A percentile compares a stretch with the other conserved stretches of the same genome.
These are phyloP conservation scores for Nixonia krombeini DNA, from an alignment of 1,140 invertebrate genomes.

Conservation along the genomic window DNA sequence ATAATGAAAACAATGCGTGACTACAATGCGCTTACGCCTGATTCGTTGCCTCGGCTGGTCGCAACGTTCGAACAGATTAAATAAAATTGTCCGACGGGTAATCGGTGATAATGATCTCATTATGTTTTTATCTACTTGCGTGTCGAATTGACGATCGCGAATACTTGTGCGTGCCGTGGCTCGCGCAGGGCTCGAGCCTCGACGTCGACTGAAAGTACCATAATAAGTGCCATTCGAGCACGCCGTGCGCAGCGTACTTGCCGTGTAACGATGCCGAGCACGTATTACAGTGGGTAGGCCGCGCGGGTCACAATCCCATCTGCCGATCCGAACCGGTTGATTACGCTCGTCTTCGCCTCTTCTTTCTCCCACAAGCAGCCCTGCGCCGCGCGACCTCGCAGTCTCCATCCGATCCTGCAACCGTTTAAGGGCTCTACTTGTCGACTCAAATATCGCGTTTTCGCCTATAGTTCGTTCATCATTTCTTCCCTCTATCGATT, in stretches of 20 bases:
- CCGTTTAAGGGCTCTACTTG: slow-evolving; percentile 29
- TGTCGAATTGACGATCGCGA: slow-evolving; percentile 19
- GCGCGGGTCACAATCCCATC: slow-evolving; percentile 67
- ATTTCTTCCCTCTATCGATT: no score
- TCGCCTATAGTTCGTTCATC: no score
- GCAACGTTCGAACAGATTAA: no score
- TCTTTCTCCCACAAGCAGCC: slow-evolving; percentile 24
- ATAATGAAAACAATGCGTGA: no score
- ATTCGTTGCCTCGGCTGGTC: no score
- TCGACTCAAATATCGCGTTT: slow-evolving; percentile 25
- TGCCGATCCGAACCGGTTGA: slow-evolving; percentile 58
- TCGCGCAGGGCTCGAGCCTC: slow-evolving; percentile 27
- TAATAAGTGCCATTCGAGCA: slow-evolving; percentile 40
- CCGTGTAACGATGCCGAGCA: slow-evolving; percentile 58
- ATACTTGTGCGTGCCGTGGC: slow-evolving; percentile 36
- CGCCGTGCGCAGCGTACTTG: slow-evolving; percentile 20
- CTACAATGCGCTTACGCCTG: no score
- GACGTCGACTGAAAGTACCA: slow-evolving; percentile 45
- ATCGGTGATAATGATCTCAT: no score
- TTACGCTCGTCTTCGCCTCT: slow-evolving; percentile 23
- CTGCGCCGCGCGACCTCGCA: slow-evolving; percentile 19
- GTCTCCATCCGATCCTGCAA: slow-evolving; percentile 52
- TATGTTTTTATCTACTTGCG: slow-evolving; percentile 12
- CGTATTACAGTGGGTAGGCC: slow-evolving; percentile 59
- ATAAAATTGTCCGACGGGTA: no score